phyloP scores from a whole-genome alignment of 2,113 vertebrate genomes.

The Pteropus alecto region DNA sequence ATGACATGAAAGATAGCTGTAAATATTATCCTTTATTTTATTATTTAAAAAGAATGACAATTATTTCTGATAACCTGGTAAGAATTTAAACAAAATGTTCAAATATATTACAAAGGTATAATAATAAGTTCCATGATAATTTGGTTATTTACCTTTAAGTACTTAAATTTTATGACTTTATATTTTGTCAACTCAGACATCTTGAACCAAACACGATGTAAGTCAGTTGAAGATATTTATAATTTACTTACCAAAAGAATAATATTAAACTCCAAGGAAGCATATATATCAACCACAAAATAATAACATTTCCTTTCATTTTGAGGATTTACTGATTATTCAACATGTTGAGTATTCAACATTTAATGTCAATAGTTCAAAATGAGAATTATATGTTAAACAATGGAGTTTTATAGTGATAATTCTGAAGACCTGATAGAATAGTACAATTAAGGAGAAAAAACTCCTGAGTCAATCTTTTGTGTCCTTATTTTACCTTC shows the following conservation, averaged over 20 bases:
- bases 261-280: neutral
- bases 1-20: neutral
- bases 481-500: neutral
- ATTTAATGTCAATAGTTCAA: neutral
- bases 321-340: neutral
- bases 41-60: neutral
- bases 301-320: neutral
- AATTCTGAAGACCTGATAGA: neutral
- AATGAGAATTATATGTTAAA: neutral
- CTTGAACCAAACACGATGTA: neutral
- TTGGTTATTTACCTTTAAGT: neutral
- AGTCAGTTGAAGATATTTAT: neutral
- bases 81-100: neutral
- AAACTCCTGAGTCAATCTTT: neutral
- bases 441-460: neutral
- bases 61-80: neutral
- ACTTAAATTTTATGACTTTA: neutral
- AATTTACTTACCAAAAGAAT: neutral
- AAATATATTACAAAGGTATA: neutral
- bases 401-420: neutral
- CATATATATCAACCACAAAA: neutral
- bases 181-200: neutral
- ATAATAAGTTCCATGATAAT: neutral
- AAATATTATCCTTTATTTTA: neutral
- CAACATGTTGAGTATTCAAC: neutral